A percentile compares a stretch with the other conserved stretches of the same genome.
Conservation (phyloP, 53 echinoderm and acorn worm genomes). For the Echinarachnius parma region DNA sequence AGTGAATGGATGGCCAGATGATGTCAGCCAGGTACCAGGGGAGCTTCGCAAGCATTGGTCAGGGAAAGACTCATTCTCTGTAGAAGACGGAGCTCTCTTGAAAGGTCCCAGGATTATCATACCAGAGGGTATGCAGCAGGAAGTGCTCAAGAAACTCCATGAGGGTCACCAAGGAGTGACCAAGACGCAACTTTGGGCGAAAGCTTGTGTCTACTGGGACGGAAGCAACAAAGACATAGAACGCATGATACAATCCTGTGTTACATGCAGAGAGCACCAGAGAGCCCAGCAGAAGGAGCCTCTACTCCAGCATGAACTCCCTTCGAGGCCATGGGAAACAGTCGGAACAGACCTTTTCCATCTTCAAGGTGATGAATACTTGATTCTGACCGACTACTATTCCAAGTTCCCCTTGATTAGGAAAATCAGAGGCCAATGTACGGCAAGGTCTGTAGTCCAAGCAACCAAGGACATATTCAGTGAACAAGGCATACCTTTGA, state of each 20-base stretch:
- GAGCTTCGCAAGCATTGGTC: constrained; percentile 49
- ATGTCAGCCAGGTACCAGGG: constrained; percentile 38
- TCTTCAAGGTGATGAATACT: constrained; percentile 29
- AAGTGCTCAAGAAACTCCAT: not conserved
- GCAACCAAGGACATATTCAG: constrained; percentile 49
- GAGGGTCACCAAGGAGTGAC: not conserved
- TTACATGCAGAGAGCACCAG: constrained; percentile 16
- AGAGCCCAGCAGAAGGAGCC: constrained; percentile 35
- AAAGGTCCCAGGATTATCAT: constrained; percentile 54
- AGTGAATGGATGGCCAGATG: constrained; percentile 30
- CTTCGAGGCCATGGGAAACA: constrained; percentile 45
- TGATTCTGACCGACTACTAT: constrained; percentile 51
- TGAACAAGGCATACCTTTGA: constrained; percentile 56
- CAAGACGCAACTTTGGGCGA: constrained; percentile 48
- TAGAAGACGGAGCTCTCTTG: constrained; percentile 41
- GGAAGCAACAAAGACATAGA: constrained; percentile 50
- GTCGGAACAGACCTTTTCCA: constrained; percentile 51
- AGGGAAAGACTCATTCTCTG: constrained; percentile 41
- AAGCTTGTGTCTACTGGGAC: constrained; percentile 46
- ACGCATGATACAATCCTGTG: constrained; percentile 11
- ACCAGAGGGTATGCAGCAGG: not conserved
- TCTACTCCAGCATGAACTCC: constrained; percentile 40
- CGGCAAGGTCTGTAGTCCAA: constrained; percentile 24
- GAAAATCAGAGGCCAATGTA: constrained; percentile 22
- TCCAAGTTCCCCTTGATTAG: constrained; percentile 48